Percentiles rank a stretch among this genome's conserved stretches.
Conservation (phyloP, 2,113 vertebrate genomes). For the Anhinga rufa region DNA sequence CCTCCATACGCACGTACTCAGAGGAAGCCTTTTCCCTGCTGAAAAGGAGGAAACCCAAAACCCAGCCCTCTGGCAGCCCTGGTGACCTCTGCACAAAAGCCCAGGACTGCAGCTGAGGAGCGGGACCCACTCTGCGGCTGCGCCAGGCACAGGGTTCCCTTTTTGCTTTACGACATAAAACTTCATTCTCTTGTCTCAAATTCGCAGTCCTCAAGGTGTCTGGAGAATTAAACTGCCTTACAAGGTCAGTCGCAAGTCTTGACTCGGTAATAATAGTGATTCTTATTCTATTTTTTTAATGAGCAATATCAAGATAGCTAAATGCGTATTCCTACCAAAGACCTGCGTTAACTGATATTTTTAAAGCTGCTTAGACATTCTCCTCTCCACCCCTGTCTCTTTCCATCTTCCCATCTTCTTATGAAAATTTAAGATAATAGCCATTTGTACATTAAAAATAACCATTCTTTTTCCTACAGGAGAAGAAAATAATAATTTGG, state of each 20-base stretch:
- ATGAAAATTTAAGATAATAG: background rate
- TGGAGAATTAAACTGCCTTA: background rate
- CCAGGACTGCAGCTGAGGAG: background rate
- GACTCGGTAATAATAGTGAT: background rate
- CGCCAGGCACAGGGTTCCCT: accelerated
- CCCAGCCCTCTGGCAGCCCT: background rate
- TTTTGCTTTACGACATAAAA: background rate
- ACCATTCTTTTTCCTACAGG: background rate
- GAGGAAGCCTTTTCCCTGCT: background rate
- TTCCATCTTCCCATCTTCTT: background rate
- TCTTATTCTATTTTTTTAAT: background rate
- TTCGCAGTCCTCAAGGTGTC: background rate
- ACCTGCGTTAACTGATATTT: background rate
- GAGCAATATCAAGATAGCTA: background rate
- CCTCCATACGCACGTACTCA: background rate
- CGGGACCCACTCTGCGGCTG: background rate
- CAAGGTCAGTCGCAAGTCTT: background rate
- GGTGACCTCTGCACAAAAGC: background rate
- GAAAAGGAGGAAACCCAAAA: background rate
- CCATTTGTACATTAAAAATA: background rate
- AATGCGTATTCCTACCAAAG: background rate
- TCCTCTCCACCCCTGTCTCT: background rate
- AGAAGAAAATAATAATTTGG: background rate
- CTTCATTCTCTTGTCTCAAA: background rate
- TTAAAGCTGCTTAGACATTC: background rate